Evolutionary conservation across 1,140 invertebrate genomes (phyloP).

Genomic region (Lineus longissimus): DNA sequence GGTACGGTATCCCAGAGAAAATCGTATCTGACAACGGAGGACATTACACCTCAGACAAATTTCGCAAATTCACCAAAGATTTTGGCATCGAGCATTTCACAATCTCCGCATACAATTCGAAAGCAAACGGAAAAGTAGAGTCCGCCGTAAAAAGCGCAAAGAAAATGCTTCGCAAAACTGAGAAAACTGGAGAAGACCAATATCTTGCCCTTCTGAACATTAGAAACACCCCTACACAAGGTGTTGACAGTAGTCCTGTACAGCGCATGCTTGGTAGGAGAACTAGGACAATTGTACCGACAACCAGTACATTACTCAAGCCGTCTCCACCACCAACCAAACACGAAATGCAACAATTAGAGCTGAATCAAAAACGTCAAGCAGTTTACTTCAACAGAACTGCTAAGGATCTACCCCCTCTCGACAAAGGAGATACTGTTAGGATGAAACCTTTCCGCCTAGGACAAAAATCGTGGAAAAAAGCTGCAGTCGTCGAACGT

Average conservation of each 20-base stretch:
- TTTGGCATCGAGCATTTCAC: too few species aligned
- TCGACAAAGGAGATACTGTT: not conserved
- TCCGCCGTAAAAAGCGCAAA: not conserved
- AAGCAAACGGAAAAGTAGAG: not conserved
- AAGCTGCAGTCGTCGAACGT: not conserved
- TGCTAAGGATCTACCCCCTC: not conserved
- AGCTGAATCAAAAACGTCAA: not conserved
- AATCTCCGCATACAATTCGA: not conserved
- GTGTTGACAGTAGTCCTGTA: not conserved
- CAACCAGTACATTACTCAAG: not conserved
- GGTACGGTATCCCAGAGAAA: slow-evolving; percentile 20
- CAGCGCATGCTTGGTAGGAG: not conserved
- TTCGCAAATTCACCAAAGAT: slow-evolving; percentile 8
- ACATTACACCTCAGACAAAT: slow-evolving; percentile 15
- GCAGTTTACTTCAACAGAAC: slow-evolving; percentile 1
- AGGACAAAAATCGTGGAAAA: not conserved
- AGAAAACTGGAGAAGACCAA: not conserved
- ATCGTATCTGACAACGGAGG: slow-evolving; percentile 19
- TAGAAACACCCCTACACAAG: not conserved
- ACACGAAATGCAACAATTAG: too few species aligned
- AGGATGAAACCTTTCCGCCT: not conserved
- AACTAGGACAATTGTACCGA: not conserved
- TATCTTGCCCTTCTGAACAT: not conserved
- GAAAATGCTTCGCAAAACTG: not conserved
- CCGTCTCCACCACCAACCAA: not conserved